phyloP scores from a whole-genome alignment of 2,888 invertebrate species.

The Listrodromus nycthemerus region DNA sequence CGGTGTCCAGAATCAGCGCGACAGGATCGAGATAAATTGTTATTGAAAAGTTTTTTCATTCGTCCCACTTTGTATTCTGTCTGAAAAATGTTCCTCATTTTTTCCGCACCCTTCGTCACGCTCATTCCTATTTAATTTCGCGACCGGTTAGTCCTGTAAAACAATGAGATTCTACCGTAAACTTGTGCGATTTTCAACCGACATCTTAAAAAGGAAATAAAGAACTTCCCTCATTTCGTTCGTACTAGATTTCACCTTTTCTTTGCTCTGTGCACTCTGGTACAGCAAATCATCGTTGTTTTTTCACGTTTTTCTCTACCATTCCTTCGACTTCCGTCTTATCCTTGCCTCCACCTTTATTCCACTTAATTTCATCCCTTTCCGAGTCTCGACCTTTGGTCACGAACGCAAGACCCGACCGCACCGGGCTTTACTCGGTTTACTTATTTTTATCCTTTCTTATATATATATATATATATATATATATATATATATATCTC shows the following conservation, averaged over 20 bases:
- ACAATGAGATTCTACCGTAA: slow-evolving; percentile 58
- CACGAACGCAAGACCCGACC: slow-evolving; percentile 40
- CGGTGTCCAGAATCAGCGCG: too few species aligned
- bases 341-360: background rate
- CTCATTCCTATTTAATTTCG: slow-evolving; percentile 66
- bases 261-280: slow-evolving; percentile 22
- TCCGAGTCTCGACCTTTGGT: slow-evolving; percentile 27
- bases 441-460: slow-evolving; percentile 11
- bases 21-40: too few species aligned
- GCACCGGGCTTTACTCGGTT: slow-evolving; percentile 21
- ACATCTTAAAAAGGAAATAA: slow-evolving; percentile 54
- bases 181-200: slow-evolving; percentile 47
- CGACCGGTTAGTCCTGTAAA: slow-evolving; percentile 58
- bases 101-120: slow-evolving; percentile 52
- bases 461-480: background rate
- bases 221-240: slow-evolving; percentile 52
- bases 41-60: slow-evolving; percentile 8
- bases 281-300: background rate
- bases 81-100: background rate
- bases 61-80: background rate
- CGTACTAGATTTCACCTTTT: slow-evolving; percentile 29
- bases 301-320: background rate
- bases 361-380: slow-evolving; percentile 1
- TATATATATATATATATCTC: background rate
- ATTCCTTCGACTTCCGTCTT: slow-evolving; percentile 4